Evolutionary conservation across 1,140 invertebrate genomes (phyloP).

Genomic region (Anoplophora glabripennis): DNA sequence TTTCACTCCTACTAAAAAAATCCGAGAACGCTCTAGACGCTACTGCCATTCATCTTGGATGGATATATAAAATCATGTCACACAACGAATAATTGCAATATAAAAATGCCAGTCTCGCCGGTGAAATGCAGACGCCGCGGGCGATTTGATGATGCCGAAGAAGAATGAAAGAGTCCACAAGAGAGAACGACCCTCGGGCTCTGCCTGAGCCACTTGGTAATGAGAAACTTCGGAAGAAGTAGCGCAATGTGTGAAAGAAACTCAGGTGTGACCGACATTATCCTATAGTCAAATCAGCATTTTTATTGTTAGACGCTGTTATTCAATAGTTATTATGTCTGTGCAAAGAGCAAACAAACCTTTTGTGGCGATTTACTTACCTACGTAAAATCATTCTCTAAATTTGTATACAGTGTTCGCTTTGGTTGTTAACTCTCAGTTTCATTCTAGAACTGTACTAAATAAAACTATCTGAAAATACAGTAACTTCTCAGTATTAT

Average conservation of each 20-base stretch:
- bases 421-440: no score
- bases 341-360: no score
- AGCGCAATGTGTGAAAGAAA: conserved; percentile 1
- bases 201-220: conserved; percentile 21
- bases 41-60: no score
- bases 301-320: conserved; percentile 2
- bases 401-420: no score
- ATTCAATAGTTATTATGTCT: background rate
- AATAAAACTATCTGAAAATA: no score
- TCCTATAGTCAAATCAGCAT: conserved; percentile 5
- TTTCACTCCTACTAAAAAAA: no score
- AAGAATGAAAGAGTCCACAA: conserved; percentile 7
- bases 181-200: conserved; percentile 26
- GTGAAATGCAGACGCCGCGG: conserved; percentile 16
- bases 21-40: no score
- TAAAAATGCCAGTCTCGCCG: conserved; percentile 17
- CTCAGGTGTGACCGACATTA: conserved; percentile 2
- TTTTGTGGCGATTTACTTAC: background rate
- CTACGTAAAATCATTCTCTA: background rate
- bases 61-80: no score
- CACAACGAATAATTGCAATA: conserved; percentile 11
- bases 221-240: conserved; percentile 21
- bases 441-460: no score
- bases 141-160: conserved; percentile 4
- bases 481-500: no score